phyloP scores from a whole-genome alignment of 2,888 invertebrate genomes.

The Ectobius pallidus region DNA sequence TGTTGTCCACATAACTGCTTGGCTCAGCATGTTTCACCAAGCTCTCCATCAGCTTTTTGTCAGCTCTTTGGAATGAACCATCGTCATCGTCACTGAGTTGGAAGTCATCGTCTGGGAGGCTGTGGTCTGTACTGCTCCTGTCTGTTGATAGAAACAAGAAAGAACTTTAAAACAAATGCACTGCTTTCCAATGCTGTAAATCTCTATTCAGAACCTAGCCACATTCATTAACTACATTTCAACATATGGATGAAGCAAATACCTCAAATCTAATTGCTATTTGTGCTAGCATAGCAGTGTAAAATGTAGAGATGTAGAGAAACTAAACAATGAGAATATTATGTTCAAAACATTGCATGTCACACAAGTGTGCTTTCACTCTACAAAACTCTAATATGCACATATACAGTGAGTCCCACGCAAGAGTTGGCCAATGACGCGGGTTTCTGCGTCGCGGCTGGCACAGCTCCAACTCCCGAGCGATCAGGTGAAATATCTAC shows the following conservation, averaged over 20 bases:
- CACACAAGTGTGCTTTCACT: too few relatives aligned
- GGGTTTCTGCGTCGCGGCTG: too few relatives aligned
- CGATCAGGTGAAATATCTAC: too few relatives aligned
- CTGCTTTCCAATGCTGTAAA: too few relatives aligned
- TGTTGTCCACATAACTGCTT: constrained; percentile 28
- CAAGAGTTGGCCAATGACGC: too few relatives aligned
- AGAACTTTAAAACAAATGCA: not conserved
- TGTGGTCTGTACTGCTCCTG: constrained; percentile 15
- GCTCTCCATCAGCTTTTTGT: constrained; percentile 4
- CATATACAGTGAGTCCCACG: too few relatives aligned
- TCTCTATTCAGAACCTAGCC: not conserved
- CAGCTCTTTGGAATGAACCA: not conserved
- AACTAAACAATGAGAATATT: not conserved
- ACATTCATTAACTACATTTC: not conserved
- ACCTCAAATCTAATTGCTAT: not conserved
- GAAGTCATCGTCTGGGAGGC: constrained; percentile 11
- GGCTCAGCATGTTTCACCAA: constrained; percentile 23
- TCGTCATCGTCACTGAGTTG: constrained; percentile 27
- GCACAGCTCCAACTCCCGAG: too few relatives aligned
- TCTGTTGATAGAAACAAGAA: not conserved
- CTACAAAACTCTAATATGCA: too few relatives aligned
- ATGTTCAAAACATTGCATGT: too few relatives aligned
- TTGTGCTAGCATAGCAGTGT: not conserved
- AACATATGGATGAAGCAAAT: not conserved
- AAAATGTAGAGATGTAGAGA: not conserved